These are phyloP conservation scores for Pangasianodon gigas DNA, from an alignment of 2,113 vertebrate species.

Conservation along the genomic window DNA sequence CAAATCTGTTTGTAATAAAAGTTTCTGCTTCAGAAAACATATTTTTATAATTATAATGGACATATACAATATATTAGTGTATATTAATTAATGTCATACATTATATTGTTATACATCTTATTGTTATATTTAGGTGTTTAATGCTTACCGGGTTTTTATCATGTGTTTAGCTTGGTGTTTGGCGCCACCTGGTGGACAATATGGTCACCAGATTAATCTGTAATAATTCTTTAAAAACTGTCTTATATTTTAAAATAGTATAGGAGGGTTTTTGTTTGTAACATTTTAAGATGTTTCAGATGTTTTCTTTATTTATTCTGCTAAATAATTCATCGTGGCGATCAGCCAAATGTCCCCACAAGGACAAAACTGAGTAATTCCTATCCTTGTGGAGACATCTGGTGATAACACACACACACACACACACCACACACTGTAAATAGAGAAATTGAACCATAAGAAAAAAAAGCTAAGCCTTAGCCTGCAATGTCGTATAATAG, in stretches of 20 bases:
- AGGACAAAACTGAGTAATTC: not conserved
- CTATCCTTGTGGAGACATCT: not conserved
- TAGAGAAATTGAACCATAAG: not conserved
- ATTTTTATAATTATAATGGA: not conserved
- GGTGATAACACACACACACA: not conserved
- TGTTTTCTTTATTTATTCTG: too few relatives aligned
- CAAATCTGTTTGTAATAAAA: not conserved
- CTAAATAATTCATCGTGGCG: too few relatives aligned
- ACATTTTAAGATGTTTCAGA: too few relatives aligned
- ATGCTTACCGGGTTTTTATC: not conserved
- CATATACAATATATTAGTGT: not conserved
- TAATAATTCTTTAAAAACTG: not conserved
- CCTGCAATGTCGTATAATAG: not conserved
- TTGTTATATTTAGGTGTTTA: not conserved
- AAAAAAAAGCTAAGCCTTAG: not conserved
- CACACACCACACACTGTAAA: not conserved
- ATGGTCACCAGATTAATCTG: not conserved
- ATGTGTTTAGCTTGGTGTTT: not conserved
- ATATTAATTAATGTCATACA: not conserved
- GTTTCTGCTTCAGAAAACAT: not conserved
- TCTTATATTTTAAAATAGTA: not conserved
- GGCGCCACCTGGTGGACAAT: constrained; percentile 2
- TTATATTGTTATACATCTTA: not conserved
- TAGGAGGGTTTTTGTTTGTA: not conserved
- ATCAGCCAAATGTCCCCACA: too few relatives aligned